These are phyloP conservation scores for Labeo calbasu DNA, from an alignment of 2,797 vertebrate species.

Conservation along the genomic window DNA sequence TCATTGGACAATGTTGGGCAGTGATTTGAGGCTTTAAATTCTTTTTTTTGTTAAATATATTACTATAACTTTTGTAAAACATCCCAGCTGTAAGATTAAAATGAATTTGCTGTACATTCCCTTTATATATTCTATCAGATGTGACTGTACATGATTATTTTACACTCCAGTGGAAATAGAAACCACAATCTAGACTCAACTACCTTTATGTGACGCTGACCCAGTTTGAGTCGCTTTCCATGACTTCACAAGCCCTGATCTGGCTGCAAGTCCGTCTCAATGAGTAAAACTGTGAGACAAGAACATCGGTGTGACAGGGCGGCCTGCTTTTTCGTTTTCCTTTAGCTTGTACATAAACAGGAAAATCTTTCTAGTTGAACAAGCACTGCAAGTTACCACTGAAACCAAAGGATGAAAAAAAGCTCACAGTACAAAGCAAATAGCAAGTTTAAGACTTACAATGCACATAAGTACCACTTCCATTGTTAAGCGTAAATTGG, in stretches of 20 bases:
- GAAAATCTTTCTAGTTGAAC: conserved; percentile 25
- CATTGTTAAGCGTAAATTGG: conserved; percentile 21
- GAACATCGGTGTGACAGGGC: conserved; percentile 57
- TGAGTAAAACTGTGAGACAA: conserved; percentile 52
- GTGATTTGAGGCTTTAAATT: conserved; percentile 43
- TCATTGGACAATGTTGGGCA: conserved; percentile 42
- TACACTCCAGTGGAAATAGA: conserved; percentile 29
- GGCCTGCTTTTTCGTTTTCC: conserved; percentile 57
- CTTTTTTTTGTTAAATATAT: conserved; percentile 30
- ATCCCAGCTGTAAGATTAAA: conserved; percentile 19
- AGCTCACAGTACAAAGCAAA: conserved; percentile 13
- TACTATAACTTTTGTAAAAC: conserved; percentile 18
- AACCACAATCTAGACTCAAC: conserved; percentile 10
- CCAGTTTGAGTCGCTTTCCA: conserved; percentile 42
- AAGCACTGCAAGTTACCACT: neutral
- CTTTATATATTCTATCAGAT: conserved; percentile 32
- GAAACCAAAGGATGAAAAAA: conserved; percentile 13
- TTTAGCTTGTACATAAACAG: conserved; percentile 54
- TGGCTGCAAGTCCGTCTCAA: conserved; percentile 56
- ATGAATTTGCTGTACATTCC: conserved; percentile 17
- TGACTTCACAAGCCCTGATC: conserved; percentile 20
- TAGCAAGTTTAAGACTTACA: neutral
- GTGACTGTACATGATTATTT: conserved; percentile 44
- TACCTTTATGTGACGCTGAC: conserved; percentile 35
- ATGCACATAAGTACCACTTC: conserved; percentile 11